These are phyloP conservation scores for Coptodon rendalli DNA, from an alignment of 2,113 vertebrate species.

Conservation along the genomic window DNA sequence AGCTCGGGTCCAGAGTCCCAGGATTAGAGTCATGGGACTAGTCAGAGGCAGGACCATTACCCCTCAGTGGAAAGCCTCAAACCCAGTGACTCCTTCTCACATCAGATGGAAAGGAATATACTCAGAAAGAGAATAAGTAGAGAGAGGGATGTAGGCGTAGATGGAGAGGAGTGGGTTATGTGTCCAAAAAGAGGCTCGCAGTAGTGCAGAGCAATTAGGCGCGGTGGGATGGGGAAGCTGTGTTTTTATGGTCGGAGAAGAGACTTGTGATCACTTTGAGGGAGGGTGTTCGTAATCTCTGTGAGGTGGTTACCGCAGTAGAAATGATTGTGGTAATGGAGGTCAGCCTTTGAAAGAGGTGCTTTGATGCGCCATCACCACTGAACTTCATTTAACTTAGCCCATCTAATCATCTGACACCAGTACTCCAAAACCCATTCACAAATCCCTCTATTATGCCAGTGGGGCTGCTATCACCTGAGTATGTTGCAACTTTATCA, in stretches of 20 bases:
- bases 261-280: slow-evolving; percentile 51
- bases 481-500: slow-evolving; percentile 28
- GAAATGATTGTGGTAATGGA: slow-evolving; percentile 44
- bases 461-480: slow-evolving; percentile 12
- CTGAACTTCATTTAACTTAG: slow-evolving; percentile 21
- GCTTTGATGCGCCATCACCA: not conserved
- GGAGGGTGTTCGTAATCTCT: slow-evolving; percentile 35
- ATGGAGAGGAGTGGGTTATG: not conserved
- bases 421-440: not conserved
- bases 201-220: slow-evolving; percentile 48
- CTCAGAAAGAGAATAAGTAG: not conserved
- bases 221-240: slow-evolving; percentile 27
- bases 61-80: slow-evolving; percentile 57
- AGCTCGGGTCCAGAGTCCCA: slow-evolving; percentile 50
- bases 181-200: slow-evolving; percentile 5
- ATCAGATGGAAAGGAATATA: slow-evolving; percentile 41
- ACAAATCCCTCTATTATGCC: slow-evolving; percentile 35
- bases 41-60: slow-evolving; percentile 65
- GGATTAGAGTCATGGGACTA: slow-evolving; percentile 72
- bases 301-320: slow-evolving; percentile 6
- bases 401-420: slow-evolving; percentile 25
- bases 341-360: slow-evolving; percentile 19
- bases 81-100: slow-evolving; percentile 61
- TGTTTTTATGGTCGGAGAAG: slow-evolving; percentile 34
- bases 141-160: not conserved